Evolutionary conservation across 2,113 vertebrate species (phyloP).

Genomic region (Ardeotis arabs): DNA sequence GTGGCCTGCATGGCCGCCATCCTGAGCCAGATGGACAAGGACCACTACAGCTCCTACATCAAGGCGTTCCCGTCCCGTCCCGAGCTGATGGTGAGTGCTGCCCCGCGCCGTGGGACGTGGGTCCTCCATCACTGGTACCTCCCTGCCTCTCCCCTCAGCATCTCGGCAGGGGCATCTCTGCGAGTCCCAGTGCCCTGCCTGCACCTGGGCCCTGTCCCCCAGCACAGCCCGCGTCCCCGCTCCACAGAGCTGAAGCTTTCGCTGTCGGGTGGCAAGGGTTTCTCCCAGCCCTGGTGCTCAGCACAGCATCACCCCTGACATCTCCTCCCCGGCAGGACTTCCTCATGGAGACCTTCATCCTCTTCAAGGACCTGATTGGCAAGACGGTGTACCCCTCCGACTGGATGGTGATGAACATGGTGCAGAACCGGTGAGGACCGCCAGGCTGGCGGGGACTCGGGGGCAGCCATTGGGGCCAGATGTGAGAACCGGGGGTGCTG

Average conservation of each 20-base stretch:
- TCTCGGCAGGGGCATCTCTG: not conserved
- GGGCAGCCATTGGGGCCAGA: accelerated
- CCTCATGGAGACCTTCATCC: slow-evolving; percentile 73
- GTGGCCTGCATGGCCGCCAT: slow-evolving; percentile 72
- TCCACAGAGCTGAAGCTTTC: not conserved
- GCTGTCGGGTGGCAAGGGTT: accelerated
- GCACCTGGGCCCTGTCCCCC: not conserved
- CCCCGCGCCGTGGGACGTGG: accelerated
- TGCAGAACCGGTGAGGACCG: slow-evolving; percentile 67
- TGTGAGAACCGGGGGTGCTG: not conserved
- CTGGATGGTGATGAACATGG: slow-evolving; percentile 74
- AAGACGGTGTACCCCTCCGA: slow-evolving; percentile 53
- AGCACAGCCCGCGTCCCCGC: accelerated
- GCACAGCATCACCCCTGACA: not conserved
- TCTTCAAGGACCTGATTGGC: slow-evolving; percentile 70
- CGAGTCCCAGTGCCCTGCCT: not conserved
- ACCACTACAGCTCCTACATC: slow-evolving; percentile 62
- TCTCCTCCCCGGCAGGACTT: slow-evolving; percentile 32
- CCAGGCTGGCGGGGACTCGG: not conserved
- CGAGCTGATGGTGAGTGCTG: slow-evolving; percentile 61
- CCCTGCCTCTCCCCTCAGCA: not conserved
- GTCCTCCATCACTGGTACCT: accelerated
- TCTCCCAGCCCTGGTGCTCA: not conserved
- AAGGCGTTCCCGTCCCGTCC: slow-evolving; percentile 22
- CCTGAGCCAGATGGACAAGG: slow-evolving; percentile 68